A percentile compares a stretch with the other conserved stretches of the same genome.
phyloP scores from a whole-genome alignment of 2,797 vertebrate species.

The Lepilemur ruficaudatus region DNA sequence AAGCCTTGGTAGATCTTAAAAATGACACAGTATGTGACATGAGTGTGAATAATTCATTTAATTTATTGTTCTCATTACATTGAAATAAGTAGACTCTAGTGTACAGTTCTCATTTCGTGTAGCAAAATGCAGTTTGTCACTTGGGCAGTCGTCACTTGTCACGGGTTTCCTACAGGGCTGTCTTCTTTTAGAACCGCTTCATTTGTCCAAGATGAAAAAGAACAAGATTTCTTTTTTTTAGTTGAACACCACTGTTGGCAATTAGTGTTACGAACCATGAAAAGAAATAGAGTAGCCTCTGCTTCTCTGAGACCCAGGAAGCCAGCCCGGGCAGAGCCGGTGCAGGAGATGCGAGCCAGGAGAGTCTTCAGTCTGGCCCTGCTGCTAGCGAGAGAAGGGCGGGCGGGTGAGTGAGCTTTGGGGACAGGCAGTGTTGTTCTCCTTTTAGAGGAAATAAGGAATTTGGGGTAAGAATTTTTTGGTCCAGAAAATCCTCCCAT shows the following conservation, averaged over 20 bases:
- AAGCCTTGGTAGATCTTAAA: neutral
- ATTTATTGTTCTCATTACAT: neutral
- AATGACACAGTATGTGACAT: neutral
- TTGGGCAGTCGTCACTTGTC: too few species aligned
- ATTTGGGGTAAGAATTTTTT: neutral
- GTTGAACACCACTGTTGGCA: neutral
- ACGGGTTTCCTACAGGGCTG: neutral
- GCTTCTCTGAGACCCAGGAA: neutral
- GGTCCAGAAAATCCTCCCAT: neutral
- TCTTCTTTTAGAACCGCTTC: neutral
- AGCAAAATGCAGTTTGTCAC: neutral
- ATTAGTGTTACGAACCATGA: neutral
- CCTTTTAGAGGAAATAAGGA: neutral
- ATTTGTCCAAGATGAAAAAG: neutral
- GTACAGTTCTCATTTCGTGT: neutral
- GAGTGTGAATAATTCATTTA: neutral
- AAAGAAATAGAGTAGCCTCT: neutral
- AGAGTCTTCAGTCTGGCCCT: too few species aligned
- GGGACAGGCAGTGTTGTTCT: neutral
- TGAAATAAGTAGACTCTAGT: neutral
- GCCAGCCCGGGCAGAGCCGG: neutral
- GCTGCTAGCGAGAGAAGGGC: neutral
- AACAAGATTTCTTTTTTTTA: neutral
- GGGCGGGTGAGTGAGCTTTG: neutral
- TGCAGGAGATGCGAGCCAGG: neutral